Base-by-base conservation (phyloP, 2,888 invertebrate species). In the Himalopsyche tibetana region DNA sequence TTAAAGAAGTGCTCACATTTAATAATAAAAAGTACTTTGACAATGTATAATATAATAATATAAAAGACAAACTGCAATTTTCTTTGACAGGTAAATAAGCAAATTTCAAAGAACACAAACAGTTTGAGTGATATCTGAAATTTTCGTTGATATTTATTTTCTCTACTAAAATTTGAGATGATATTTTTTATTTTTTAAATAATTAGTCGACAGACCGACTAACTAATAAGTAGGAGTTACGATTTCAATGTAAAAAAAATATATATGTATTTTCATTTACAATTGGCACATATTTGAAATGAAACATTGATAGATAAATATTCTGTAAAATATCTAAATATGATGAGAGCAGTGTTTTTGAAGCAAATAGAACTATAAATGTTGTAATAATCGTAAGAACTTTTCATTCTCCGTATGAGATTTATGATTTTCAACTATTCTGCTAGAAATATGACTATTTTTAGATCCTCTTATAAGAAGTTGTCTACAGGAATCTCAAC, bases 391-490 rank as follows among this genome's bases (percentile, higher is more conserved):
- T 42, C 19, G 28, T 55, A 63, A 36, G 40, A n/a, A 51, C 28
- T n/a, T 56, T 79, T 55, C 45, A 80, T n/a, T 84, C 40, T 28
- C 19, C n/a, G 38, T 79, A 84, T 51, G 55, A 84, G 79, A 79
- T 79, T 36, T 84, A 84, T 84, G 28, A 42, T 74, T 55, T 80
- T 56, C 45, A 38, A 84, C 55, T 36, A 80, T 84, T 83, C 40
- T 80, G 36, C 51, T 84, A 55, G 69, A 86, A 87, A 82, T 81
- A 80, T 86, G 80, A 86, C 86, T 87, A 87, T 87, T 87, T 87
- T 87, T 87, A 87, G 87, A 87, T 84, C 86, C 84, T 86, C 86
- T 86, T 87, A 87, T 87, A 85, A 80, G 69, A 74, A 36, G 74
- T 74, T 74, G 74, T 74, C 38, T 74, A 74, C 74, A 74, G 74